Evolutionary conservation across 2,888 invertebrate species (phyloP).

Genomic region (Arge pagana): DNA sequence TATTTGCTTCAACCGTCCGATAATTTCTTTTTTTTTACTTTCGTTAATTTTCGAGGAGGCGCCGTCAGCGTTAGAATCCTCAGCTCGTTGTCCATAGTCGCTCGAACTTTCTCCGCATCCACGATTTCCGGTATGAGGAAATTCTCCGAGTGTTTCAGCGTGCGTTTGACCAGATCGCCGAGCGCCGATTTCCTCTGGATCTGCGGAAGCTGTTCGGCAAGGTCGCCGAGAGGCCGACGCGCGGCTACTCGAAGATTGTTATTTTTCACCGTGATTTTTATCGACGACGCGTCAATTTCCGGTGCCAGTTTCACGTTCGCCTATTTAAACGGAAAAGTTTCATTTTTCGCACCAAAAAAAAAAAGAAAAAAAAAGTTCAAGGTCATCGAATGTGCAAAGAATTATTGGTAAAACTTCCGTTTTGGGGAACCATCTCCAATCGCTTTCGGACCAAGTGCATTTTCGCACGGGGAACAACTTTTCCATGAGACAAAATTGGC

Average conservation of each 20-base stretch:
- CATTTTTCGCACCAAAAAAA: neutral
- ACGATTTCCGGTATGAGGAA: slow-evolving; percentile 38
- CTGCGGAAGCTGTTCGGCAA: slow-evolving; percentile 26
- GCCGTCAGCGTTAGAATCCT: slow-evolving; percentile 38
- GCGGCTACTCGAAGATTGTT: slow-evolving; percentile 38
- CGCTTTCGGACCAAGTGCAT: no score
- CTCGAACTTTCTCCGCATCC: slow-evolving; percentile 38
- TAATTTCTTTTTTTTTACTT: neutral
- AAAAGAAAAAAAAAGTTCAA: neutral
- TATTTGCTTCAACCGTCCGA: no score
- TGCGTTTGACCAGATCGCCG: slow-evolving; percentile 29
- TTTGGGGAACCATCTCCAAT: no score
- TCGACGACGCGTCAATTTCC: slow-evolving; percentile 39
- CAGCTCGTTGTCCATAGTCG: slow-evolving; percentile 36
- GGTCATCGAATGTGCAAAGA: neutral
- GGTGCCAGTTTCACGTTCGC: slow-evolving; percentile 37
- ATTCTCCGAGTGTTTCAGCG: slow-evolving; percentile 36
- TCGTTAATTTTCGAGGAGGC: slow-evolving; percentile 29
- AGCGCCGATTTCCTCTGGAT: slow-evolving; percentile 30
- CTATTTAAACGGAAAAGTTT: slow-evolving; percentile 21
- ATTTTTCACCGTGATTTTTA: slow-evolving; percentile 43
- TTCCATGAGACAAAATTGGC: neutral
- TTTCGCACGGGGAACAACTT: no score
- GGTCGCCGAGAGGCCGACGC: slow-evolving; percentile 31
- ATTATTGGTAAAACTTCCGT: neutral